These are phyloP conservation scores for Micromys minutus DNA, from an alignment of 2,113 vertebrate genomes.

Conservation along the genomic window DNA sequence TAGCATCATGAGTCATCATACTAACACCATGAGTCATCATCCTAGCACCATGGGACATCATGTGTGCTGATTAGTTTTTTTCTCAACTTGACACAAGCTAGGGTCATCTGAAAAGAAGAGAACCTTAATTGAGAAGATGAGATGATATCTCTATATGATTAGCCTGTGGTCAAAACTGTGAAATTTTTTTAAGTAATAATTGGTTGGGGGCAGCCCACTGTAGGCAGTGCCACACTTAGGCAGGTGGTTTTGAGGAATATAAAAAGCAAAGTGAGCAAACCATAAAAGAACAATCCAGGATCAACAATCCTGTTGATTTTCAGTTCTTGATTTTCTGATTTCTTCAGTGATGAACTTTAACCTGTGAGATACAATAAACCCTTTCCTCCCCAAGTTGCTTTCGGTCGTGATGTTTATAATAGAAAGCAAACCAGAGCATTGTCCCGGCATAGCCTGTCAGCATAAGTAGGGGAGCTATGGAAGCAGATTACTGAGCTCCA, in stretches of 20 bases:
- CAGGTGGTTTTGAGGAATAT: not conserved
- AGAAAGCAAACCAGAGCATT: not conserved
- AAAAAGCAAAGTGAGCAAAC: not conserved
- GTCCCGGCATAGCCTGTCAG: not conserved
- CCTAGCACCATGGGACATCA: not conserved
- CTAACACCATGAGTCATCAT: too few relatives aligned
- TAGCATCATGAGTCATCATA: too few relatives aligned
- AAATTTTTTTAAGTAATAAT: not conserved
- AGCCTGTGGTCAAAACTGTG: not conserved
- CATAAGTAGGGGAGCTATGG: not conserved
- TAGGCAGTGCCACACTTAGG: too few relatives aligned
- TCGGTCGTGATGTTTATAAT: not conserved
- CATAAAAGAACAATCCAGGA: not conserved
- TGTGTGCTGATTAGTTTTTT: not conserved
- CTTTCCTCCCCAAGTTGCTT: not conserved
- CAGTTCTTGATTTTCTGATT: not conserved
- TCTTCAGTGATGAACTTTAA: not conserved
- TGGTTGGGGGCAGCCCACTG: not conserved
- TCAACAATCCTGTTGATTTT: too few relatives aligned
- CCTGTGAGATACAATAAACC: not conserved
- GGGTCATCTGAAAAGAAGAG: not conserved
- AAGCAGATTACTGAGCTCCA: not conserved
- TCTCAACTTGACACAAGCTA: not conserved
- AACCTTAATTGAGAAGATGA: not conserved
- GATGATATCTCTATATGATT: not conserved